These are phyloP conservation scores for Cancer borealis DNA, from an alignment of 2,888 invertebrate genomes.

Conservation along the genomic window DNA sequence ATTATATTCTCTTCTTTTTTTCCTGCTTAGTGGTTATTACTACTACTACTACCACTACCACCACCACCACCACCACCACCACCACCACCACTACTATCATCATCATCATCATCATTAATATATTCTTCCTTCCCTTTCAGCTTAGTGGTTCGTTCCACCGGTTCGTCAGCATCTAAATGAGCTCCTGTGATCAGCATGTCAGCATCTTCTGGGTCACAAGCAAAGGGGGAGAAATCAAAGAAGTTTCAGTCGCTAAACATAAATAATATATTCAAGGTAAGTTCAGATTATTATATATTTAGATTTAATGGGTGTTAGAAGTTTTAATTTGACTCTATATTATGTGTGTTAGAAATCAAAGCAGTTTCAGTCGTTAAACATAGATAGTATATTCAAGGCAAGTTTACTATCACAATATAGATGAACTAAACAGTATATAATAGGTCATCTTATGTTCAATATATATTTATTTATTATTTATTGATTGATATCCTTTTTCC, in stretches of 20 bases:
- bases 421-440: too few species aligned
- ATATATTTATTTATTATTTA: not conserved
- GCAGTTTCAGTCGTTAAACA: conserved; percentile 98
- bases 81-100: not conserved
- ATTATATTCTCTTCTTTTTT: too few species aligned
- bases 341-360: conserved; percentile 86
- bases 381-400: conserved; percentile 96
- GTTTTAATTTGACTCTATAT: too few species aligned
- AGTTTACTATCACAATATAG: conserved; percentile 84
- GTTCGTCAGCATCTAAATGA: conserved; percentile 77
- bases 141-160: conserved; percentile 78
- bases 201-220: conserved; percentile 77
- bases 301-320: too few species aligned
- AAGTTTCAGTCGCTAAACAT: conserved; percentile 98
- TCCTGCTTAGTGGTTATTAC: too few species aligned
- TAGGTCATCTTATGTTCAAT: too few species aligned
- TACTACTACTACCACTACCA: too few species aligned
- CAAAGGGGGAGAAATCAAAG: conserved; percentile 91
- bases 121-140: conserved; percentile 56
- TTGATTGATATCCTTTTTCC: conserved; percentile 29
- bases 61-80: too few species aligned
- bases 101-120: not conserved
- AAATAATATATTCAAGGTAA: conserved; percentile 96
- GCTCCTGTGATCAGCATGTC: conserved; percentile 78
- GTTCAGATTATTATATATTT: conserved; percentile 83